These are phyloP conservation scores for Siphonodentalium dalli DNA, from an alignment of 2,888 invertebrate genomes.

Conservation along the genomic window DNA sequence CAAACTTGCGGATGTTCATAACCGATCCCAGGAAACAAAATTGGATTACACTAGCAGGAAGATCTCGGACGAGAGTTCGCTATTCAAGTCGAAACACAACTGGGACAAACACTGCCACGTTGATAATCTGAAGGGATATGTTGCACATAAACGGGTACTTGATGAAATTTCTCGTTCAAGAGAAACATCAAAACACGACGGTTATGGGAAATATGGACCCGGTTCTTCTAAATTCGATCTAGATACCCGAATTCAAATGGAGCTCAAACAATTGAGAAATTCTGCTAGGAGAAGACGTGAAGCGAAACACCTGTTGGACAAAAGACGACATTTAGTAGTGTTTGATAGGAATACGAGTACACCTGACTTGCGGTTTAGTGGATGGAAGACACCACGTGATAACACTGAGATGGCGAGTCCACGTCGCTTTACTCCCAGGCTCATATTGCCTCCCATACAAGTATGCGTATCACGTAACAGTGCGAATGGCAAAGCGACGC, in stretches of 20 bases:
- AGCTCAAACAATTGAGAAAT: constrained; percentile 40
- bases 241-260: constrained; percentile 36
- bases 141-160: constrained; percentile 43
- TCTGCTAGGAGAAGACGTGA: constrained; percentile 35
- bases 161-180: constrained; percentile 35
- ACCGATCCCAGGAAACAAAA: constrained; percentile 40
- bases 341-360: constrained; percentile 40
- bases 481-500: no score
- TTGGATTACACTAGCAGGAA: constrained; percentile 34
- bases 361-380: constrained; percentile 32
- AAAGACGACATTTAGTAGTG: constrained; percentile 33
- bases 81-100: constrained; percentile 41
- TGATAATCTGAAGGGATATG: constrained; percentile 40
- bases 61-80: constrained; percentile 37
- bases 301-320: constrained; percentile 32
- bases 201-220: constrained; percentile 40
- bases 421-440: no score
- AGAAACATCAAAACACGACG: constrained; percentile 26
- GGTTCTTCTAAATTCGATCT: constrained; percentile 31
- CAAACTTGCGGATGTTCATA: constrained; percentile 44
- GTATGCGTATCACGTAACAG: no score
- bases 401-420: no score
- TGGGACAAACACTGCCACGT: constrained; percentile 33
- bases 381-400: no score
- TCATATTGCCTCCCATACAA: no score